Percentiles rank a stretch among this genome's conserved stretches.
Evolutionary conservation across 1,140 invertebrate genomes (phyloP).

Genomic region (Aphis craccivora): DNA sequence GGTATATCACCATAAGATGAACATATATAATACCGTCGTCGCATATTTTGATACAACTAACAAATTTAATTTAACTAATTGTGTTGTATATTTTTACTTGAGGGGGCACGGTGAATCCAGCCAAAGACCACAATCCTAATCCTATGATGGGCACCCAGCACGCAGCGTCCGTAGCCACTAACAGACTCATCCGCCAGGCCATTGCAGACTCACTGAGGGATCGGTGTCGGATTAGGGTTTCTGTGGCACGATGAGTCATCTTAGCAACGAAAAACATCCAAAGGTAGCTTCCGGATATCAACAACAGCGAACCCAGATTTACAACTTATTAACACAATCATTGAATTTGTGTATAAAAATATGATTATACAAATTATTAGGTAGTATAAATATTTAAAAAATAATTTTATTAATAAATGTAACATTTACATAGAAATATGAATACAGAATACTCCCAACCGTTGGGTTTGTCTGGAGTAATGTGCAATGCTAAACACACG

Average conservation of each 20-base stretch:
- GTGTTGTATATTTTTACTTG: constrained; percentile 64
- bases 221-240: constrained; percentile 60
- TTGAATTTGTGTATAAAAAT: background rate
- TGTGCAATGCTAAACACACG: constrained; percentile 70
- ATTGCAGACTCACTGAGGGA: constrained; percentile 66
- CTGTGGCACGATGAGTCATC: constrained; percentile 66
- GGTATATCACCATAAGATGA: too few species aligned
- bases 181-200: constrained; percentile 68
- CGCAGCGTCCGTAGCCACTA: constrained; percentile 69
- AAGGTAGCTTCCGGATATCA: constrained; percentile 68
- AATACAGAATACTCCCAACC: constrained; percentile 73
- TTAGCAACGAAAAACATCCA: constrained; percentile 70
- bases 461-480: constrained; percentile 67
- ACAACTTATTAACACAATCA: constrained; percentile 62
- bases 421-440: constrained; percentile 67
- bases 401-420: background rate
- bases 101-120: constrained; percentile 65
- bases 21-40: background rate
- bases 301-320: constrained; percentile 66
- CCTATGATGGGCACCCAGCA: constrained; percentile 70
- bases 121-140: constrained; percentile 66
- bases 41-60: background rate
- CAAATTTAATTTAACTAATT: background rate
- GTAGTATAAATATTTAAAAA: background rate
- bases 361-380: background rate